Percentiles rank a stretch among this genome's conserved stretches.
phyloP scores from a whole-genome alignment of 2,888 invertebrate species.

The Platycheirus rosarum region DNA sequence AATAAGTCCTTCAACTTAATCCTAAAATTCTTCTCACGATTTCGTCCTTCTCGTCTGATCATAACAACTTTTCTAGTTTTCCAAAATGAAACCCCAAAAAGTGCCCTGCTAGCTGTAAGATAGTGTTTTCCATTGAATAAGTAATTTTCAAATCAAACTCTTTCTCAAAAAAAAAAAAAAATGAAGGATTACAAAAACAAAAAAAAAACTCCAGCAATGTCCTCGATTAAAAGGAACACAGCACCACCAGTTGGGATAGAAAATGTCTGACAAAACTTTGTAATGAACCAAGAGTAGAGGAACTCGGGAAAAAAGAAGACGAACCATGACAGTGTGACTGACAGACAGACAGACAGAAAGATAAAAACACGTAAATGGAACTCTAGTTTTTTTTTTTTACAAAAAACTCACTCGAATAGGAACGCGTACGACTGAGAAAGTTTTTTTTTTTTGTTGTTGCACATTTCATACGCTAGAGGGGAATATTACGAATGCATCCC shows the following conservation, averaged over 20 bases:
- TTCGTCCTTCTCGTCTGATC: background rate
- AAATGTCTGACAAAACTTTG: slow-evolving; percentile 44
- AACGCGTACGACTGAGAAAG: slow-evolving; percentile 18
- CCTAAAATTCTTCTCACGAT: background rate
- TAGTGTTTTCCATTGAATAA: slow-evolving; percentile 56
- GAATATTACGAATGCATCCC: slow-evolving; percentile 61
- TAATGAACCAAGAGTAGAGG: slow-evolving; percentile 53
- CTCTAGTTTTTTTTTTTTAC: too few relatives aligned
- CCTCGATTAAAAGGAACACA: slow-evolving; percentile 53
- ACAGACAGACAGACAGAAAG: slow-evolving; percentile 36
- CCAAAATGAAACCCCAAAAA: background rate
- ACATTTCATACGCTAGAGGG: slow-evolving; percentile 37
- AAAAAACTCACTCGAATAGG: background rate
- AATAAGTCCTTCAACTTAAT: background rate
- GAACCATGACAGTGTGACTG: slow-evolving; percentile 26
- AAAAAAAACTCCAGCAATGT: slow-evolving; percentile 33
- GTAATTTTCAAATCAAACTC: slow-evolving; percentile 66
- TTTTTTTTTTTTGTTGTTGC: slow-evolving; percentile 35
- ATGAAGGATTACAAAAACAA: background rate
- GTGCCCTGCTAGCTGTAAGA: background rate
- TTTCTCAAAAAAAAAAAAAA: slow-evolving; percentile 23
- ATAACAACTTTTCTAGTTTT: background rate
- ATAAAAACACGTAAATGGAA: slow-evolving; percentile 24
- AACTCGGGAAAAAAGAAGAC: slow-evolving; percentile 2
- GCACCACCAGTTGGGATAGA: slow-evolving; percentile 18